phyloP scores from a whole-genome alignment of 2,797 vertebrate genomes.

The Perodicticus potto region DNA sequence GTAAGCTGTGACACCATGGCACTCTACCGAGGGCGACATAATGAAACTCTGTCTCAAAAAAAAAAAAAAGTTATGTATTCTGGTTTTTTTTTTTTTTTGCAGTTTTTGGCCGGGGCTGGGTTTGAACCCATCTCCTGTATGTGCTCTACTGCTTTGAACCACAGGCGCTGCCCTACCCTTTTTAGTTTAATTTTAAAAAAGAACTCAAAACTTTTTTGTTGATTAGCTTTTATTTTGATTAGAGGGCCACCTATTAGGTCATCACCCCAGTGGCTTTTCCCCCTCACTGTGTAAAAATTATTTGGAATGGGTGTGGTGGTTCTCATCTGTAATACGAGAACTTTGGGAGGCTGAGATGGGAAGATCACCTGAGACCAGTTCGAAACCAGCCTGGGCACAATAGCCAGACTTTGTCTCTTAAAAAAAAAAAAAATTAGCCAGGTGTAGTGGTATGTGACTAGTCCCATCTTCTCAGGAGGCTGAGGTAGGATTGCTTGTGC shows the following conservation, averaged over 20 bases:
- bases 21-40: too few species aligned
- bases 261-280: neutral
- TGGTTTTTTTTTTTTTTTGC: neutral
- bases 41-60: too few species aligned
- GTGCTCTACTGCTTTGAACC: too few species aligned
- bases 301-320: neutral
- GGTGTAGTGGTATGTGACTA: neutral
- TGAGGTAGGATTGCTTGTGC: neutral
- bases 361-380: neutral
- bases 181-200: constrained; percentile 8
- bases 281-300: neutral
- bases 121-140: too few species aligned
- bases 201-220: neutral
- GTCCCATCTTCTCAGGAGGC: neutral
- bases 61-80: neutral
- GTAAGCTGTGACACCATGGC: too few species aligned
- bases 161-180: neutral
- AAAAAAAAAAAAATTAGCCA: neutral
- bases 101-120: too few species aligned
- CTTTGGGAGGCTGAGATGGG: neutral
- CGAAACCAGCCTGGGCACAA: neutral
- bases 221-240: constrained; percentile 45
- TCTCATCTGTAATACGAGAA: neutral
- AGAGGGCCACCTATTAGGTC: neutral
- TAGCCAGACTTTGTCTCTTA: neutral